Percentiles rank a stretch among this genome's conserved stretches.
These are phyloP conservation scores for Thumatha senex DNA, from an alignment of 2,888 invertebrate genomes.

Conservation along the genomic window DNA sequence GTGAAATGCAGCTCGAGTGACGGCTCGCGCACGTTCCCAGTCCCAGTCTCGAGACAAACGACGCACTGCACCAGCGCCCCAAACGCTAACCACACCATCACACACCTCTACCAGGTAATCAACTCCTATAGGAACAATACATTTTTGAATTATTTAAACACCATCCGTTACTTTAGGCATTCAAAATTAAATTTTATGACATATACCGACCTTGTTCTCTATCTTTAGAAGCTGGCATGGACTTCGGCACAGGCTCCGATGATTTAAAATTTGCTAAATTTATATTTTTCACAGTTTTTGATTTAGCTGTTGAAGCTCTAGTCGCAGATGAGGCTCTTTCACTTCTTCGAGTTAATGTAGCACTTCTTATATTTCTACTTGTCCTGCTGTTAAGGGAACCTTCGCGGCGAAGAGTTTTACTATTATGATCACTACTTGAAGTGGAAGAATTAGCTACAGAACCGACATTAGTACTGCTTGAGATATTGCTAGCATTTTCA, in stretches of 20 bases:
- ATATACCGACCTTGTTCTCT: conserved; percentile 85
- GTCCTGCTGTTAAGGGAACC: conserved; percentile 64
- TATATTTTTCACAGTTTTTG: conserved; percentile 78
- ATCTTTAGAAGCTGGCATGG: conserved; percentile 83
- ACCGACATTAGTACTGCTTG: conserved; percentile 68
- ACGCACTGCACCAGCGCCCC: conserved; percentile 93
- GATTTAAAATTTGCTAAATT: conserved; percentile 72
- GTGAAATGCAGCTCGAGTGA: conserved; percentile 92
- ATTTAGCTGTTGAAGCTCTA: conserved; percentile 86
- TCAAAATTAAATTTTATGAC: background rate
- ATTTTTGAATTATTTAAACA: background rate
- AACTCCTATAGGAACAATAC: conserved; percentile 82
- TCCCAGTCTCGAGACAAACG: conserved; percentile 93
- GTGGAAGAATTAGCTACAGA: conserved; percentile 75
- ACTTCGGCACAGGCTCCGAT: conserved; percentile 76
- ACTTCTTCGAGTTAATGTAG: conserved; percentile 69
- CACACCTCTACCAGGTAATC: conserved; percentile 95
- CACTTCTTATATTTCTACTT: conserved; percentile 77
- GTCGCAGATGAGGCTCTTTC: conserved; percentile 77
- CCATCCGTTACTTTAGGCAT: background rate
- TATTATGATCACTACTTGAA: conserved; percentile 74
- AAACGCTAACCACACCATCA: conserved; percentile 91
- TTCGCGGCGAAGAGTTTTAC: conserved; percentile 65
- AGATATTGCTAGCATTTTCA: conserved; percentile 74
- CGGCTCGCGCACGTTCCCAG: conserved; percentile 89